These are phyloP conservation scores for Agapornis roseicollis DNA, from an alignment of 2,113 vertebrate species.

Conservation along the genomic window DNA sequence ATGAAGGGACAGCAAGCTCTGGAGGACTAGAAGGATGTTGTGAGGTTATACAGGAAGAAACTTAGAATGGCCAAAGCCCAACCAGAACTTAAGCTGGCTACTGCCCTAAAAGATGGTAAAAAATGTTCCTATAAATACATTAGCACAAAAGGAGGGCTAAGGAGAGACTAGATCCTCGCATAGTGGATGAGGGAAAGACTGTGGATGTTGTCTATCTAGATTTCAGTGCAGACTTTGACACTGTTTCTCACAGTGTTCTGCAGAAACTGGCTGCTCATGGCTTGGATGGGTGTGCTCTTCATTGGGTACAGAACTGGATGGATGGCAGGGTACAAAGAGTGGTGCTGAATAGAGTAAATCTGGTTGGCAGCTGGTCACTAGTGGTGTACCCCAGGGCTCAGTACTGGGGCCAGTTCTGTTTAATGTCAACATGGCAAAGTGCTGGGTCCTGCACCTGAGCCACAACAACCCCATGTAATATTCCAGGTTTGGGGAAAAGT, in stretches of 20 bases:
- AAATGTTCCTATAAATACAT: not conserved
- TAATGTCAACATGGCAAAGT: not conserved
- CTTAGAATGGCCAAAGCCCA: not conserved
- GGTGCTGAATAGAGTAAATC: not conserved
- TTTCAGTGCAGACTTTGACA: too few species aligned
- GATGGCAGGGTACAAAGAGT: rapidly evolving
- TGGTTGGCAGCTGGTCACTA: not conserved
- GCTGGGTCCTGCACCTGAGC: not conserved
- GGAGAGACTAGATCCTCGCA: not conserved
- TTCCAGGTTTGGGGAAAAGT: not conserved
- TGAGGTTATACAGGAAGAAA: not conserved
- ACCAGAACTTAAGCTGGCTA: not conserved
- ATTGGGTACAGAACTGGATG: too few species aligned
- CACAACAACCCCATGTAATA: not conserved
- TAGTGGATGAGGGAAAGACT: too few species aligned
- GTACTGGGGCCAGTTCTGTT: not conserved
- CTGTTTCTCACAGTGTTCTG: too few species aligned
- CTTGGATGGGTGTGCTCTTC: too few species aligned
- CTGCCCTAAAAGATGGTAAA: not conserved
- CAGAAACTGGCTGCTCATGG: too few species aligned
- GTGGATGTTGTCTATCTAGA: too few species aligned
- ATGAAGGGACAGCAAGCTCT: not conserved
- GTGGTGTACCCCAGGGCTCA: not conserved
- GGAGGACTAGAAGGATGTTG: not conserved
- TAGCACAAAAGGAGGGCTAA: not conserved